Evolutionary conservation across 1,140 invertebrate genomes (phyloP).

Genomic region (Drosophila varians): DNA sequence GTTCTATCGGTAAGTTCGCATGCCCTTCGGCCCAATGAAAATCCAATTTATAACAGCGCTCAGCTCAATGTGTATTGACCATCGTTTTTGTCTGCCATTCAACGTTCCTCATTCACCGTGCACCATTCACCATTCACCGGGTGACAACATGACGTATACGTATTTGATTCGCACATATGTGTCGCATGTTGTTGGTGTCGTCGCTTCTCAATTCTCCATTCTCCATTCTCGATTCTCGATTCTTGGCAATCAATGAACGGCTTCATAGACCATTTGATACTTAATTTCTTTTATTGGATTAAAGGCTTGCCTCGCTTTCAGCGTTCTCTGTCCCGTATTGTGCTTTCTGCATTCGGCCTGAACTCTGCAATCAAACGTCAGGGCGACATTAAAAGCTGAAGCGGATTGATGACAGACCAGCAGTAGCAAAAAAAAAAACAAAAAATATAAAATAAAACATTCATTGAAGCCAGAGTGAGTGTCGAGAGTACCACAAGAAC

Average conservation of each 20-base stretch:
- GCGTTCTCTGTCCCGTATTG: not conserved
- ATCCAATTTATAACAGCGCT: slow-evolving; percentile 34
- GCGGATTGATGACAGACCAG: slow-evolving; percentile 53
- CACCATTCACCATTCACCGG: slow-evolving; percentile 1
- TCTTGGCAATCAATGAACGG: slow-evolving; percentile 50
- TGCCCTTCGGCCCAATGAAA: slow-evolving; percentile 26
- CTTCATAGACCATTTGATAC: slow-evolving; percentile 71
- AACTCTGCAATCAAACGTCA: slow-evolving; percentile 60
- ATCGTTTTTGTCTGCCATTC: slow-evolving; percentile 29
- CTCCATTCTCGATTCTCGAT: not conserved
- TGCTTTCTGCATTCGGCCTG: slow-evolving; percentile 27
- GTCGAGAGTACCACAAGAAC: slow-evolving; percentile 6
- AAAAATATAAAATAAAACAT: slow-evolving; percentile 3
- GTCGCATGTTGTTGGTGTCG: slow-evolving; percentile 3
- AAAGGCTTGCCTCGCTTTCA: slow-evolving; percentile 30
- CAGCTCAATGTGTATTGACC: slow-evolving; percentile 28
- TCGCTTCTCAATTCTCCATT: not conserved
- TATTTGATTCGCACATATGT: slow-evolving; percentile 41
- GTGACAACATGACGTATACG: slow-evolving; percentile 47
- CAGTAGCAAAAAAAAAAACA: slow-evolving; percentile 8
- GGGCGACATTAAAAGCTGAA: slow-evolving; percentile 48
- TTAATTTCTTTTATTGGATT: slow-evolving; percentile 81
- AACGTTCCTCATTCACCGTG: not conserved
- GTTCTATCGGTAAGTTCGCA: not conserved
- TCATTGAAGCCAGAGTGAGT: not conserved